Evolutionary conservation across 92 coral and sea anemone species (phyloP), one percentile per base, ranked within the genome.

Genomic region (Parazoanthus atlanticus): DNA sequence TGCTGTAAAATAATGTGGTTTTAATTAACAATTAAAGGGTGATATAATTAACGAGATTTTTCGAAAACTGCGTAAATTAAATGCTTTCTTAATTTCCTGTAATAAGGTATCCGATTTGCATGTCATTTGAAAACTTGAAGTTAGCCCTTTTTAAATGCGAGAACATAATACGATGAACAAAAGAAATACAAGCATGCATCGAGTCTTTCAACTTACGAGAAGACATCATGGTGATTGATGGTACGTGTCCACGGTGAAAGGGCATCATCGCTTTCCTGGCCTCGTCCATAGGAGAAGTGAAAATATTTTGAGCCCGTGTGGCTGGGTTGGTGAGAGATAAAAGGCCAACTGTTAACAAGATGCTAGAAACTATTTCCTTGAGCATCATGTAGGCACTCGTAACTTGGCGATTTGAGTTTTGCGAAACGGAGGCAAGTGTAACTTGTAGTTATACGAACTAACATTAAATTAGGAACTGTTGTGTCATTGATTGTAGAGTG

Each of bases 191-290:
- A 8, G 30, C 21, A 10, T 21, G 30, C 5, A 21, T 13, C 0
- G 8, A 73, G 77, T 32, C 25, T 13, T 11, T 31, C 36, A 7
- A 32, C 77, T 36, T 73, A 73, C 77, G 25, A 2, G 23, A 2
- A 29, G 19, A 21, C 36, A 15, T 73, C n/a, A n/a, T n/a, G n/a
- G n/a, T n/a, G n/a, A n/a, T n/a, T n/a, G n/a, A n/a, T n/a, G n/a
- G n/a, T n/a, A n/a, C 31, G n/a, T 52, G 36, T 75, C 79, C 79
- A 23, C 34, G 79, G 30, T 75, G 36, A 33, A 75, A 75, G 29
- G 79, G 79, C 49, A 36, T 34, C 49, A 75, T 75, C 4, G 79
- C 79, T 16, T 36, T 36, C 79, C 79, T 75, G 28, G 79, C 79
- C 26, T 75, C 47, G 46, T 75, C 79, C 49, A 75, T 0, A 26